These are phyloP conservation scores for Falco novaeseelandiae DNA, from an alignment of 2,797 vertebrate genomes.

Conservation along the genomic window DNA sequence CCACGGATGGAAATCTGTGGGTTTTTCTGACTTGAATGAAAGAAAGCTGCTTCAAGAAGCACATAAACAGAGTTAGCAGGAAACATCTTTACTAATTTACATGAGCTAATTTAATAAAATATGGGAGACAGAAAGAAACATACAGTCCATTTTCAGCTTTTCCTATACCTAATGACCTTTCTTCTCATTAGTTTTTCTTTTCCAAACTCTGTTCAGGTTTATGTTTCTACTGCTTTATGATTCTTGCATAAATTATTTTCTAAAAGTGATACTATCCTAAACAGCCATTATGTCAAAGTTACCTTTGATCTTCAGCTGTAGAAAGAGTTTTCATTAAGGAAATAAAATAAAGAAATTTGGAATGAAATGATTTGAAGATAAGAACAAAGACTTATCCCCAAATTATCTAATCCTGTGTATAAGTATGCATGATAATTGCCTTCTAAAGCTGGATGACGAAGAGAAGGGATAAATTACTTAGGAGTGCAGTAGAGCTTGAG, in stretches of 20 bases:
- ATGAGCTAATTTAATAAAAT: slow-evolving; percentile 27
- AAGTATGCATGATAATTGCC: neutral
- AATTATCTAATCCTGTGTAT: neutral
- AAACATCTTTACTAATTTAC: slow-evolving; percentile 4
- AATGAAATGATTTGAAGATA: neutral
- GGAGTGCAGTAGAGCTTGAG: neutral
- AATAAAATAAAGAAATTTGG: neutral
- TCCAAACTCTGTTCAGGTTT: neutral
- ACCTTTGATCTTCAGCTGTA: neutral
- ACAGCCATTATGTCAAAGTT: neutral
- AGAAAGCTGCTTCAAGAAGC: neutral
- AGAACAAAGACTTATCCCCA: neutral
- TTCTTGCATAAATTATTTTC: neutral
- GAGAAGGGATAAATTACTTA: neutral
- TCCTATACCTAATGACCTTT: neutral
- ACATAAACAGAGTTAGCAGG: neutral
- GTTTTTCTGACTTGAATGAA: neutral
- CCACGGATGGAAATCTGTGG: neutral
- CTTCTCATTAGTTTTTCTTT: neutral
- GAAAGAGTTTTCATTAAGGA: neutral
- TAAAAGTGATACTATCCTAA: neutral
- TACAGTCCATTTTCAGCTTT: neutral
- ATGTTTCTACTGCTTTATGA: neutral
- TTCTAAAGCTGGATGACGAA: neutral
- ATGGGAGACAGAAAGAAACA: neutral